A percentile compares a stretch with the other conserved stretches of the same genome.
phyloP scores from a whole-genome alignment of 2,113 vertebrate species.

The Atlantisia rogersi region DNA sequence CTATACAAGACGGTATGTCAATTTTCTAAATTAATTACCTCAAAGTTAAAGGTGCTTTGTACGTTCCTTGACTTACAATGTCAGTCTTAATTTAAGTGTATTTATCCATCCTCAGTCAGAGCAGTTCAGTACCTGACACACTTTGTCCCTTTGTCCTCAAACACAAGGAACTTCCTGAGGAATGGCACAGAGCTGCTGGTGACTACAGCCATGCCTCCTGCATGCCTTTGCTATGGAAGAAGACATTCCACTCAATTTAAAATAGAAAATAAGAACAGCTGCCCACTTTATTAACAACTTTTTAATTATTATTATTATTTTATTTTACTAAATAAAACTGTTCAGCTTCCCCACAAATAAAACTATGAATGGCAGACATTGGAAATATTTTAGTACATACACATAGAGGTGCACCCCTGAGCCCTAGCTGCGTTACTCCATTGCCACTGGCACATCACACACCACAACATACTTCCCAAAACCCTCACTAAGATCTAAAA shows the following conservation, averaged over 20 bases:
- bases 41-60: neutral
- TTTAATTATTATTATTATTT: too few species aligned
- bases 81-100: neutral
- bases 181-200: neutral
- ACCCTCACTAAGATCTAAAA: neutral
- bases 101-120: neutral
- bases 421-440: neutral
- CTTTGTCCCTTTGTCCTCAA: neutral
- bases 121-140: neutral
- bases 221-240: neutral
- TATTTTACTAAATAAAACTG: neutral
- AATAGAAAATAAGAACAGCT: neutral
- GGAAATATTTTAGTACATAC: neutral
- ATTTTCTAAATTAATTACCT: neutral
- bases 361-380: neutral
- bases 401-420: neutral
- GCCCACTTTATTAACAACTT: neutral
- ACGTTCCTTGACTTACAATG: neutral
- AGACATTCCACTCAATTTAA: neutral
- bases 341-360: neutral
- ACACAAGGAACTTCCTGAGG: neutral
- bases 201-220: neutral
- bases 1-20: neutral
- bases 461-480: neutral
- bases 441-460: neutral